Percentiles rank a stretch among this genome's conserved stretches.
Evolutionary conservation across 2,113 vertebrate genomes (phyloP).

Genomic region (Australoheros scitulus): DNA sequence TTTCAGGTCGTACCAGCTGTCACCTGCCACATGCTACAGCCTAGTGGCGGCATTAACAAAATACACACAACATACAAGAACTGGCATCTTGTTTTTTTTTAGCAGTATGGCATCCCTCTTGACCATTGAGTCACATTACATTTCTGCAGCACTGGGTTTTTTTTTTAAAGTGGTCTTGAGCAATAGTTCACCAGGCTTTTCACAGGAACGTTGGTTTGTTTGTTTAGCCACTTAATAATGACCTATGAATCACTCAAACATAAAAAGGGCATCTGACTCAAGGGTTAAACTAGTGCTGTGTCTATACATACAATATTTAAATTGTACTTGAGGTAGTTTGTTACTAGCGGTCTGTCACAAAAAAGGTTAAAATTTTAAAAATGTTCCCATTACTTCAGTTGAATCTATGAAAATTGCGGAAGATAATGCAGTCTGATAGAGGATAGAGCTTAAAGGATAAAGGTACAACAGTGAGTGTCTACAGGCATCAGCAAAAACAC

Average conservation of each 20-base stretch:
- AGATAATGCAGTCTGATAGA: background rate
- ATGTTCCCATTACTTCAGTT: background rate
- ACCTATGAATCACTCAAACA: too few species aligned
- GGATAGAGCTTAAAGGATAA: background rate
- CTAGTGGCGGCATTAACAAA: slow-evolving; percentile 32
- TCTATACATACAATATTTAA: too few species aligned
- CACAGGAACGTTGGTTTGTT: too few species aligned
- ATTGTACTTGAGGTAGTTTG: background rate
- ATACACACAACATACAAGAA: background rate
- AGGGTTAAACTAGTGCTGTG: background rate
- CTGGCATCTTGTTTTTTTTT: background rate
- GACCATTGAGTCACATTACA: background rate
- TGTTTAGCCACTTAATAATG: too few species aligned
- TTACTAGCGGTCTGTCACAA: background rate
- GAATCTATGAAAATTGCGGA: background rate
- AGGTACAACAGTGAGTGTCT: background rate
- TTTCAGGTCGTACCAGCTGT: background rate
- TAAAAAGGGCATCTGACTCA: background rate
- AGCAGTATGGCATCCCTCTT: background rate
- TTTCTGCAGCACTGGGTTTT: background rate
- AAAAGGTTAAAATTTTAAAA: background rate
- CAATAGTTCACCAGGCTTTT: too few species aligned
- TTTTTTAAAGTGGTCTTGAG: background rate
- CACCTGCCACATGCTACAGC: slow-evolving; percentile 22
- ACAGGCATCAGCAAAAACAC: background rate